Conservation (phyloP, 2,888 invertebrate species). For the Priocnemis perturbator region DNA sequence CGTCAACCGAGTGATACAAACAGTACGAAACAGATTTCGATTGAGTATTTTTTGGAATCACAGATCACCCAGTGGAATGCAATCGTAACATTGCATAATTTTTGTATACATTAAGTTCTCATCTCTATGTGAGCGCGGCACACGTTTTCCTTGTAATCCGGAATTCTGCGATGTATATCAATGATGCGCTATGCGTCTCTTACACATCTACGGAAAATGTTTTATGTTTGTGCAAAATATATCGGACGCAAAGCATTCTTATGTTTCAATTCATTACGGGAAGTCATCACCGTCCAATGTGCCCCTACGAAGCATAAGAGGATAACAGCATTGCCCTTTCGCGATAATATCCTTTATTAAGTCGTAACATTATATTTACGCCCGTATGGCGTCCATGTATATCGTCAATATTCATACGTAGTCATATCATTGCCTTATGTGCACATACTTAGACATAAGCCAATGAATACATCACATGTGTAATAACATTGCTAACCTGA, state of each 20-base stretch:
- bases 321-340: no score
- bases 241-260: constrained; percentile 5
- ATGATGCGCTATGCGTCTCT: neutral
- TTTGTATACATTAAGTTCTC: no score
- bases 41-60: no score
- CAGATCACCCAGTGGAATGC: no score
- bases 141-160: constrained; percentile 1
- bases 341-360: constrained; percentile 44
- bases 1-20: constrained; percentile 3
- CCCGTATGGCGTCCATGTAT: constrained; percentile 28
- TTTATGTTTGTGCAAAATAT: constrained; percentile 3
- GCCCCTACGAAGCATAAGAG: no score
- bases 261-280: neutral
- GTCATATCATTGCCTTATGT: no score
- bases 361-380: constrained; percentile 43
- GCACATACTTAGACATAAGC: no score
- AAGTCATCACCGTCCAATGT: no score
- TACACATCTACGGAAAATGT: neutral
- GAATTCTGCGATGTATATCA: neutral
- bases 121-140: neutral
- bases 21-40: neutral
- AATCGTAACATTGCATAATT: no score
- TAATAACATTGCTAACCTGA: constrained; percentile 34
- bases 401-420: constrained; percentile 12
- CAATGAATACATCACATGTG: constrained; percentile 15